Evolutionary conservation across 2,113 vertebrate genomes (phyloP), one percentile per base, ranked within the genome.

Genomic region (Dermatemys mawii): DNA sequence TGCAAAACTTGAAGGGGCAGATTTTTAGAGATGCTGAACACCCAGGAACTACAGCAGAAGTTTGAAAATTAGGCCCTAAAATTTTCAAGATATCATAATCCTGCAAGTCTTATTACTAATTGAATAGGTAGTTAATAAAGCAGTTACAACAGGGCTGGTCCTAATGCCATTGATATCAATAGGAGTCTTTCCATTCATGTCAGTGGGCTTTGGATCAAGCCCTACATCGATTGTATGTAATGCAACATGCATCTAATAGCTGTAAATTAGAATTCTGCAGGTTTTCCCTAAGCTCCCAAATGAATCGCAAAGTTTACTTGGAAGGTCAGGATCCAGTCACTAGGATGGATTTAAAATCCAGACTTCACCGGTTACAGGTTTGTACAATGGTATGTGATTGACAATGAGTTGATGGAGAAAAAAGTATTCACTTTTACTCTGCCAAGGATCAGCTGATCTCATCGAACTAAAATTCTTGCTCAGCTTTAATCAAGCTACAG

Each of bases 191-290:
- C 41, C 3, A 0, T 86, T 81, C 84, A 76, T 90, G 50, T 0
- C 80, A 48, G 44, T 73, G 63, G 38, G 32, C 86, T 67, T 22
- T 70, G 35, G n/a, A n/a, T 70, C 63, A 70, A 35, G 32, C 19
- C 63, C n/a, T 22, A 6, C 63, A 70, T 38, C n/a, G 4, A 10
- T n/a, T 38, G 9, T 35, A 38, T 70, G 63, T 21, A 53, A 38
- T 0, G 1, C 35, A 83, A 35, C 2, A 1, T 8, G n/a, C n/a
- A 29, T 78, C 75, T 3, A 1, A 4, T 35, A 1, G 0, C 79
- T 86, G 3, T 26, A 5, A 75, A 2, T 1, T 32, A 16, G 0
- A 44, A 19, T 1, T 88, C 46, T 83, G 17, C 26, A 44, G 60
- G 29, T 11, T 44, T 7, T 44, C 38, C 70, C 54, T 27, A 81